A percentile compares a stretch with the other conserved stretches of the same genome.
These are phyloP conservation scores for Eumerus sabulonum DNA, from an alignment of 2,888 invertebrate genomes.

Conservation along the genomic window DNA sequence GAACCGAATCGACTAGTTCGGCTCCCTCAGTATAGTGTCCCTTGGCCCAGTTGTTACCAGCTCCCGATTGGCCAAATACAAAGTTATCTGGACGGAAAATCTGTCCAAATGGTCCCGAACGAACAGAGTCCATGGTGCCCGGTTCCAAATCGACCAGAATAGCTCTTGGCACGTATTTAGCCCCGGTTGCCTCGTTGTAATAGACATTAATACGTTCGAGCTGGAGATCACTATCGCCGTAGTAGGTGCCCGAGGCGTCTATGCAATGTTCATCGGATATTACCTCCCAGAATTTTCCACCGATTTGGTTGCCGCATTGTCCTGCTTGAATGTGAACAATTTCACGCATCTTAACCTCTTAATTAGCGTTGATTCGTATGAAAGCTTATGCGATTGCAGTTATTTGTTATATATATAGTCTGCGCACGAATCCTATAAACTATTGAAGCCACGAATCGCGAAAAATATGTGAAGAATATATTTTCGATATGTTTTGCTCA, in stretches of 20 bases:
- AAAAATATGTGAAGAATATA: no score
- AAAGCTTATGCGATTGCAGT: no score
- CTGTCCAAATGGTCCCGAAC: conserved; percentile 95
- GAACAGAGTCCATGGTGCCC: conserved; percentile 97
- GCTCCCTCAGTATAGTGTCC: conserved; percentile 97
- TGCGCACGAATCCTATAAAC: no score
- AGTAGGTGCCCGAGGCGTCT: neutral
- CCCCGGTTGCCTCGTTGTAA: neutral
- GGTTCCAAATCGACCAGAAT: conserved; percentile 96
- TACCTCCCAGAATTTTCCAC: conserved; percentile 92
- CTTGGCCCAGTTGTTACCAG: conserved; percentile 93
- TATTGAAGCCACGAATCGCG: no score
- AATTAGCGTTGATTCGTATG: neutral
- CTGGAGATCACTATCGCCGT: conserved; percentile 3
- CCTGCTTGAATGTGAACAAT: conserved; percentile 97
- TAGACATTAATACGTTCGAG: conserved; percentile 3
- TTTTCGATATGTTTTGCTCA: no score
- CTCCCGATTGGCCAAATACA: conserved; percentile 92
- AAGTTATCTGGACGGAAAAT: conserved; percentile 98
- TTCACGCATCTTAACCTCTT: conserved; percentile 90
- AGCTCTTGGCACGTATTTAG: conserved; percentile 93
- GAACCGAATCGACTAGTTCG: conserved; percentile 90
- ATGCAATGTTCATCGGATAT: conserved; percentile 5
- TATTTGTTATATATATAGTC: no score
- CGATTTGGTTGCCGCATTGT: conserved; percentile 97